Evolutionary conservation across 2,113 vertebrate species (phyloP), one percentile per base, ranked within the genome.

Genomic region (Osmerus mordax): DNA sequence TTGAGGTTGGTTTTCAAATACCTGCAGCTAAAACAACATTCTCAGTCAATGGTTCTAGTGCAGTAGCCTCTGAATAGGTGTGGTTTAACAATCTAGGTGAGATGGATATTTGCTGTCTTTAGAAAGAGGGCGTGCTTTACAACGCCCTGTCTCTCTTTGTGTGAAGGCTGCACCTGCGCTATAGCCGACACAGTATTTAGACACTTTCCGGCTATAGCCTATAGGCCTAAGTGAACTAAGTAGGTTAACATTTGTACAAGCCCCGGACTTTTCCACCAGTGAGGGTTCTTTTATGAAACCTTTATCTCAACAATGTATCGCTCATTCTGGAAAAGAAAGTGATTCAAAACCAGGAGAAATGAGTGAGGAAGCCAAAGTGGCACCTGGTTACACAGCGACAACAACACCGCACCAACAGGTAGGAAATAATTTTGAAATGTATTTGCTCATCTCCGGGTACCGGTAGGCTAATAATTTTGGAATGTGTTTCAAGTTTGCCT

Each of bases 271-370:
- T 18, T 56, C 54, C 7, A 32, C 28, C 28, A 15, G 16, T 7
- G 16, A n/a, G 18, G 3, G 18, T 6, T 32, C 15, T 64, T n/a
- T 2, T 2, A n/a, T 64, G 62, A 36, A 64, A 64, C 62, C 15
- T 32, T 64, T 7, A 3, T 32, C 61, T 64, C 15, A 32, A 28
- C 29, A 29, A 64, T 64, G 16, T 41, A 61, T 61, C 58, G 71
- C 75, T 41, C 53, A 76, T 74, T 64, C 15, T 3, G 69, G 41
- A n/a, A 28, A 70, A 11, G 41, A 21, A 56, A 60, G 29, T 62
- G 73, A 87, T 41, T 36, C 47, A 1, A 76, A 73, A 56, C 63
- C 69, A 25, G 79, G 53, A 47, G 71, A 90, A 85, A 93, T 93
- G 92, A 83, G 80, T 73, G 53, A 82, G 28, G 73, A 83, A 78